phyloP scores from a whole-genome alignment of 2,888 invertebrate genomes.

The Geotrupes spiniger region DNA sequence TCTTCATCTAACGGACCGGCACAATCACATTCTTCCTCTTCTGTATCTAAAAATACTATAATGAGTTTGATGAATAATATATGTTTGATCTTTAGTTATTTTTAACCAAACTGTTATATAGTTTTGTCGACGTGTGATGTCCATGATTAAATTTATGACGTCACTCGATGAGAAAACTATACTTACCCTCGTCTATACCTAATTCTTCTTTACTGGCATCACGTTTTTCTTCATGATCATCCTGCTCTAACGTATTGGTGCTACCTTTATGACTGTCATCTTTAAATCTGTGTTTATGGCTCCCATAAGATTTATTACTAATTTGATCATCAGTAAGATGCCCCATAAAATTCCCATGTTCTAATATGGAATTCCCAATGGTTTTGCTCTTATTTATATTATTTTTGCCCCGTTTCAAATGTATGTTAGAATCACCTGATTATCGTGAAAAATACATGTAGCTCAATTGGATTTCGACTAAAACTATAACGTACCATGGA shows the following conservation, averaged over 20 bases:
- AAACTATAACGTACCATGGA: conserved; percentile 64
- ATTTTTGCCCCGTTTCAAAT: conserved; percentile 78
- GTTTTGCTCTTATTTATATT: conserved; percentile 75
- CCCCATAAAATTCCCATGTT: conserved; percentile 47
- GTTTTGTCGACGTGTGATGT: no score
- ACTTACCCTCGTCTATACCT: conserved; percentile 72
- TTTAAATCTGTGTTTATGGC: conserved; percentile 87
- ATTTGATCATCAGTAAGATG: conserved; percentile 68
- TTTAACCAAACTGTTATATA: no score
- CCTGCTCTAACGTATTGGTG: conserved; percentile 72
- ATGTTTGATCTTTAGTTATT: no score
- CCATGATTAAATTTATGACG: background rate
- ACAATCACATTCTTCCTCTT: conserved; percentile 62
- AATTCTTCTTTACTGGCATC: conserved; percentile 89
- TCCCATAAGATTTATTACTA: conserved; percentile 89
- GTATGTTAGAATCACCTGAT: conserved; percentile 75
- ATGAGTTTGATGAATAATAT: background rate
- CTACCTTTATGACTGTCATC: conserved; percentile 91
- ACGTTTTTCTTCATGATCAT: conserved; percentile 77
- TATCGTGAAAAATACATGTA: conserved; percentile 18
- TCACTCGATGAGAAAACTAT: background rate
- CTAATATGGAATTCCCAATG: conserved; percentile 70
- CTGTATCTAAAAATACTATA: conserved; percentile 46
- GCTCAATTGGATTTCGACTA: background rate
- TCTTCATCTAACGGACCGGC: conserved; percentile 69